Evolutionary conservation across 2,113 vertebrate species (phyloP).

Genomic region (Ovis canadensis): DNA sequence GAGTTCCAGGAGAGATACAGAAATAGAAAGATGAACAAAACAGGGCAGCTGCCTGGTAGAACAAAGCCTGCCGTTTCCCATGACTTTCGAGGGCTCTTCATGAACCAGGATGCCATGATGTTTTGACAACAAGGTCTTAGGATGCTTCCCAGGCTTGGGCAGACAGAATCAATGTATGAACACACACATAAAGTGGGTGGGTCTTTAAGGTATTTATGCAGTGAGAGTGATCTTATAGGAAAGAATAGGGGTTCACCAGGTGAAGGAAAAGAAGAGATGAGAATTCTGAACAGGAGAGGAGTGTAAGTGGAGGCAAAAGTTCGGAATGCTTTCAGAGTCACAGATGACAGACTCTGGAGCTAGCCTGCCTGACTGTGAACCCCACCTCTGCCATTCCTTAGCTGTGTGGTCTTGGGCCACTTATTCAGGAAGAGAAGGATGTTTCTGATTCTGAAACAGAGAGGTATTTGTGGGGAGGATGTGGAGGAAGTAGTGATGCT

Average conservation of each 20-base stretch:
- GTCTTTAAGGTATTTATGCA: neutral
- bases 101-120: neutral
- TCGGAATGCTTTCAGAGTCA: neutral
- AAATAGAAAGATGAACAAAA: neutral
- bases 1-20: neutral
- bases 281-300: neutral
- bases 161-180: neutral
- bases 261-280: neutral
- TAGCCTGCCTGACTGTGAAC: neutral
- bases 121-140: neutral
- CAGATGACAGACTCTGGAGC: neutral
- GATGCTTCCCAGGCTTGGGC: neutral
- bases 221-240: neutral
- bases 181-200: neutral
- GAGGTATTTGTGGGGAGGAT: neutral
- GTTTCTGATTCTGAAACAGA: neutral
- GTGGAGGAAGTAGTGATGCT: neutral
- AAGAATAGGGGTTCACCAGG: neutral
- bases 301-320: neutral
- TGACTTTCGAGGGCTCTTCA: accelerated
- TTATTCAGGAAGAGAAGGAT: neutral
- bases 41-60: neutral
- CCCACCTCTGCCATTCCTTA: neutral
- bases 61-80: neutral
- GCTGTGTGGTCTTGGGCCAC: neutral